These are phyloP conservation scores for Rutilus rutilus DNA, from an alignment of 2,113 vertebrate species.

Conservation along the genomic window DNA sequence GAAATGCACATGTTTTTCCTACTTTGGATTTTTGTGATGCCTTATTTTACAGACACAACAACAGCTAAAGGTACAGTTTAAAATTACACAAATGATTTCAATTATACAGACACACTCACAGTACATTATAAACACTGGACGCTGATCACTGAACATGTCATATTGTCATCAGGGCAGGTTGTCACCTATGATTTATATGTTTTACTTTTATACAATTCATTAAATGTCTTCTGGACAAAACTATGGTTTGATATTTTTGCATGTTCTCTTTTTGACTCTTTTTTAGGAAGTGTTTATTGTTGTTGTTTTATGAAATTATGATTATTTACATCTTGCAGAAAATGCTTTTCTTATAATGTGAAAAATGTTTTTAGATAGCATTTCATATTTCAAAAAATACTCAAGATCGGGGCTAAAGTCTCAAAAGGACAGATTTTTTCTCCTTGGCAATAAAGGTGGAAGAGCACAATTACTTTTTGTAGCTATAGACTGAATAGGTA, in stretches of 20 bases:
- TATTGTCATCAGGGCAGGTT: not conserved
- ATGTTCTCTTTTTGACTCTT: not conserved
- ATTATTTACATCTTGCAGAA: not conserved
- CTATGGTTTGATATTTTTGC: not conserved
- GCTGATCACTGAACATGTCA: not conserved
- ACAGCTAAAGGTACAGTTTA: not conserved
- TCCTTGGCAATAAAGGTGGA: too few relatives aligned
- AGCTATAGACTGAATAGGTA: too few relatives aligned
- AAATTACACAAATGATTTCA: not conserved
- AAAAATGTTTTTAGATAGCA: too few relatives aligned
- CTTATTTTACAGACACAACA: slow-evolving; percentile 8
- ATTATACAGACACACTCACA: not conserved
- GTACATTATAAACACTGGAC: not conserved
- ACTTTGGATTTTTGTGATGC: not conserved
- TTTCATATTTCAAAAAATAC: too few relatives aligned
- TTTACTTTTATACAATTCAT: not conserved
- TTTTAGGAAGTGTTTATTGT: not conserved
- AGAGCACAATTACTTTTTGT: too few relatives aligned
- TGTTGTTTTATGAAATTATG: not conserved
- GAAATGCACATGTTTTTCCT: not conserved
- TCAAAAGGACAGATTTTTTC: too few relatives aligned
- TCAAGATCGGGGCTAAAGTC: too few relatives aligned
- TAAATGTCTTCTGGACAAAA: too few relatives aligned
- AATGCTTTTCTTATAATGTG: not conserved
- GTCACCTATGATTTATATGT: not conserved